Percentiles rank a stretch among this genome's conserved stretches.
Conservation (phyloP, 2,113 vertebrate genomes). For the Shinisaurus crocodilurus region DNA sequence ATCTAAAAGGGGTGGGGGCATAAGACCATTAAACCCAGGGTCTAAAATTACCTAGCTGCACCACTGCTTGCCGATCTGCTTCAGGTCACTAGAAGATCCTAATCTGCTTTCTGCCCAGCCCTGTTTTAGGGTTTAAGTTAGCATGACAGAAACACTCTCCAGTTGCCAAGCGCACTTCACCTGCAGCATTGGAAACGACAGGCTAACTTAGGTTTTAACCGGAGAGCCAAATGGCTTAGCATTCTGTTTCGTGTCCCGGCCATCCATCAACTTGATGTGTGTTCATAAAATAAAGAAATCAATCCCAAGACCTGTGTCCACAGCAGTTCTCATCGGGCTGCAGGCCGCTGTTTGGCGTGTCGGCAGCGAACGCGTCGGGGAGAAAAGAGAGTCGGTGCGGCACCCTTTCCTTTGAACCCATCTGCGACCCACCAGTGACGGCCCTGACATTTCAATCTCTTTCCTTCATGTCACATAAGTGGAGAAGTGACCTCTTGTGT, state of each 20-base stretch:
- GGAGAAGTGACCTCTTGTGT: slow-evolving; percentile 69
- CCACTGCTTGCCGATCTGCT: too few relatives aligned
- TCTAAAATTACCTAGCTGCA: too few relatives aligned
- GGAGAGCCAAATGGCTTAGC: not conserved
- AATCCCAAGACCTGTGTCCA: not conserved
- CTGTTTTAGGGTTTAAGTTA: not conserved
- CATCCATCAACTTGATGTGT: slow-evolving; percentile 24
- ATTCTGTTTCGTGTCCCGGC: slow-evolving; percentile 20
- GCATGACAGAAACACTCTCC: not conserved
- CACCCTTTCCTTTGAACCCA: slow-evolving; percentile 35
- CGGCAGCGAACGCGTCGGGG: not conserved
- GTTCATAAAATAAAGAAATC: not conserved
- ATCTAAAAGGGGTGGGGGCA: too few relatives aligned
- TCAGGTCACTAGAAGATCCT: too few relatives aligned
- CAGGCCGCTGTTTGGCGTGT: not conserved
- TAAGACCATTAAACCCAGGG: too few relatives aligned
- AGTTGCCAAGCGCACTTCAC: not conserved
- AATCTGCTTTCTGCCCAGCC: too few relatives aligned
- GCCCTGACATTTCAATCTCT: slow-evolving; percentile 63
- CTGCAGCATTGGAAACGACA: not conserved
- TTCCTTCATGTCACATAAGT: slow-evolving; percentile 67
- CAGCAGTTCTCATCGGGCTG: not conserved
- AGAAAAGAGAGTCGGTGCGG: not conserved
- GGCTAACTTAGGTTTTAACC: not conserved
- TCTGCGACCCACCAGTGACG: slow-evolving; percentile 49